A percentile compares a stretch with the other conserved stretches of the same genome.
Evolutionary conservation across 2,797 vertebrate species (phyloP).

Genomic region (Acanthurus tractus): DNA sequence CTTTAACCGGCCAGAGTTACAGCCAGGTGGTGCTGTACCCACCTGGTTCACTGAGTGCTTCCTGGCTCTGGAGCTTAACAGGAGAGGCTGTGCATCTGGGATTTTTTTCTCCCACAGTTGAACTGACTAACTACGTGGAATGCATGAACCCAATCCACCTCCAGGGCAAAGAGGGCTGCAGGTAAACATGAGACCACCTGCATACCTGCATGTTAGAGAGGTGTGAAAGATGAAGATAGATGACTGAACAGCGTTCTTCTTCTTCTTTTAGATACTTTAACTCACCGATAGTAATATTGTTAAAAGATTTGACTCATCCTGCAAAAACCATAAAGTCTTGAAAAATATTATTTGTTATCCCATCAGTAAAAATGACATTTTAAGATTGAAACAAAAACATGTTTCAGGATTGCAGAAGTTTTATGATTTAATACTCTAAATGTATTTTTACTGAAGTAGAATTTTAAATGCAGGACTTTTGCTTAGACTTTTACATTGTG

Average conservation of each 20-base stretch:
- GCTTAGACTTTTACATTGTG: background rate
- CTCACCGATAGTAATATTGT: background rate
- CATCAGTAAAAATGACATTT: too few species aligned
- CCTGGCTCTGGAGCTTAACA: constrained; percentile 17
- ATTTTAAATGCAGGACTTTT: background rate
- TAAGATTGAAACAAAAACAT: too few species aligned
- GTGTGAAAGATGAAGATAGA: constrained; percentile 4
- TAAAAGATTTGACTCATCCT: background rate
- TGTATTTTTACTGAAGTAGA: background rate
- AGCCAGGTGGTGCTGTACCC: constrained; percentile 58
- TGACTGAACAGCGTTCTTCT: too few species aligned
- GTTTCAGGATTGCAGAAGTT: too few species aligned
- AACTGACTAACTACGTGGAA: constrained; percentile 26
- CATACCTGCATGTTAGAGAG: constrained; percentile 1
- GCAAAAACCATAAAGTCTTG: background rate
- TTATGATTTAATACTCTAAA: too few species aligned
- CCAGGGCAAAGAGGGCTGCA: background rate
- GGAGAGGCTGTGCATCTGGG: constrained; percentile 12
- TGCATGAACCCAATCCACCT: constrained; percentile 35
- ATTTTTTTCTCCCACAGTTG: background rate
- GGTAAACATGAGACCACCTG: constrained; percentile 18
- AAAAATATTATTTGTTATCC: background rate
- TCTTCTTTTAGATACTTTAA: background rate
- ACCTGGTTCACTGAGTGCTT: constrained; percentile 19
- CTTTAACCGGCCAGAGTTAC: constrained; percentile 38